Evolutionary conservation across 2,888 invertebrate genomes (phyloP), one percentile per base, ranked within the genome.

Genomic region (Tetanocera ferruginea): DNA sequence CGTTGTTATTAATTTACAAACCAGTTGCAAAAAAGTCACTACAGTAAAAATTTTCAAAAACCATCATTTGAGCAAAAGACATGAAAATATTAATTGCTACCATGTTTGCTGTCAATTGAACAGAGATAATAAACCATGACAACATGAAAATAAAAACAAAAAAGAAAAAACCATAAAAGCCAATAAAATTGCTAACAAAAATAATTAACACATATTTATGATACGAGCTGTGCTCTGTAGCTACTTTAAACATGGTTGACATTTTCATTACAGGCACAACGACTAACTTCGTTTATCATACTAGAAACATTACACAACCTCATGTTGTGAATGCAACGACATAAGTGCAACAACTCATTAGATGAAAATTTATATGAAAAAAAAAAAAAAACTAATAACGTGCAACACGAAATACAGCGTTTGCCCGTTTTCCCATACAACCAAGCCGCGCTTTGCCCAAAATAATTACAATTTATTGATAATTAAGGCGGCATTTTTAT

Each of bases 321-420:
- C 25, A 17, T 60, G 60, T 60, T 60, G 60, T 14, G 57, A 57
- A 23, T 57, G 31, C 66, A 67, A 67, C 67, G 43, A 37, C 67
- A 37, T 11, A 17, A 67, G 67, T 23, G 34, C 57, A 60, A 19
- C 57, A 17, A 67, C 67, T 67, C 67, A 67, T 67, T 67, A 43
- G 37, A 19, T 19, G 8, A 5, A 34, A 67, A 37, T 37, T 19
- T 67, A 43, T 67, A n/a, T n/a, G n/a, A n/a, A n/a, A n/a, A 28
- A 28, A 60, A 60, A 60, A 25, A 60, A 11, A 28, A 3, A 3
- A n/a, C 25, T 17, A 25, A 60, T 60, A 1, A 28, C 28, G 55
- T 11, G 60, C 60, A 28, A 60, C 60, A 60, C 11, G 25, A 25
- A 60, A 28, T 14, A 11, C 25, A 60, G 60, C 11, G 14, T 60